phyloP scores from a whole-genome alignment of 2,113 vertebrate species.

The Campylomormyrus numenius region DNA sequence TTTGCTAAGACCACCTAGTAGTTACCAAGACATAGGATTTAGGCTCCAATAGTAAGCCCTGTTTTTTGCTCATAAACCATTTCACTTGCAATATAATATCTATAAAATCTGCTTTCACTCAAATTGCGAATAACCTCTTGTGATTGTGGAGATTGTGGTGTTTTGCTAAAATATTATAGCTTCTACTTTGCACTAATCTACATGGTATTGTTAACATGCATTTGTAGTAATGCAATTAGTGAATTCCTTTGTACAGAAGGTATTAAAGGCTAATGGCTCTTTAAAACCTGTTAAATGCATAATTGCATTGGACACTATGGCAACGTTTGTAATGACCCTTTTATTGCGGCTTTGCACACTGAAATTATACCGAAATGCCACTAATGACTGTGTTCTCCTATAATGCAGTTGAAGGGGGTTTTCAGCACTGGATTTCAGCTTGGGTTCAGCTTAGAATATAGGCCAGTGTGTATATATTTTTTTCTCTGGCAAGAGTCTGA shows the following conservation, averaged over 20 bases:
- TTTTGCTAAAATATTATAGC: background rate
- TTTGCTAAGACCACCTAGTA: background rate
- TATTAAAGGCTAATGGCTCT: background rate
- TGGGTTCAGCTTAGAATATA: background rate
- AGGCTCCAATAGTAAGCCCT: background rate
- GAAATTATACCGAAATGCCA: background rate
- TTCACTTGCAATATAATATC: background rate
- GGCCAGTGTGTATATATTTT: background rate
- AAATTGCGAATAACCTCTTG: background rate
- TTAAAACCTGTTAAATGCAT: background rate
- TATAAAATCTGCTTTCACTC: background rate
- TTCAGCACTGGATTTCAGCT: background rate
- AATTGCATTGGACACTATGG: background rate
- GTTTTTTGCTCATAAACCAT: background rate
- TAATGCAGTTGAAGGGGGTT: background rate
- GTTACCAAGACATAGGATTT: background rate
- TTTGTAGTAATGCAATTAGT: background rate
- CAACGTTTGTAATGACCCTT: slow-evolving; percentile 1
- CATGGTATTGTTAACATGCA: background rate
- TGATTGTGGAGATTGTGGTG: background rate
- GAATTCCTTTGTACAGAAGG: background rate
- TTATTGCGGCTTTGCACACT: background rate
- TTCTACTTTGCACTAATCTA: background rate
- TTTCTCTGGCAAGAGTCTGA: background rate
- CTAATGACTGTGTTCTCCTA: background rate